These are phyloP conservation scores for Saccostrea cuccullata DNA, from an alignment of 1,140 invertebrate genomes.

Conservation along the genomic window DNA sequence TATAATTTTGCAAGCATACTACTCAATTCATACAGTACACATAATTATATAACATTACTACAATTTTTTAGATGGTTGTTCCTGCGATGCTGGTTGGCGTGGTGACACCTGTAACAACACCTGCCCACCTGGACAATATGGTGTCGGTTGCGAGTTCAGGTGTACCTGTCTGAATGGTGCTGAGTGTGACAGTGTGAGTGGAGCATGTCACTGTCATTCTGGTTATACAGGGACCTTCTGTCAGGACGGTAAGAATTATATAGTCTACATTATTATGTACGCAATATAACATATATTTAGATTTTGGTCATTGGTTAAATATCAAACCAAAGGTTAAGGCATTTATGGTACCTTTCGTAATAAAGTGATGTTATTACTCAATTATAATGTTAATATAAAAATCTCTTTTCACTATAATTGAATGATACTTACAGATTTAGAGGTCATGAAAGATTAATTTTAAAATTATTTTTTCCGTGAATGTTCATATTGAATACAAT, in stretches of 20 bases:
- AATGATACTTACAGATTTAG: too few relatives aligned
- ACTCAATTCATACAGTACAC: neutral
- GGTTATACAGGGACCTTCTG: constrained; percentile 70
- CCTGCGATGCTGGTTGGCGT: constrained; percentile 69
- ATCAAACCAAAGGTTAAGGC: too few relatives aligned
- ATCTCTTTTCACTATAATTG: too few relatives aligned
- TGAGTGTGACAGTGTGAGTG: constrained; percentile 65
- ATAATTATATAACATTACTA: neutral
- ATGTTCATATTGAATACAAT: too few relatives aligned
- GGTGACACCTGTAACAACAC: constrained; percentile 60
- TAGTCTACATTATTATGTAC: neutral
- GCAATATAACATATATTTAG: neutral
- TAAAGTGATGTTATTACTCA: too few relatives aligned
- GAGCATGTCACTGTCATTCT: constrained; percentile 67
- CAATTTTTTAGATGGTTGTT: constrained; percentile 67
- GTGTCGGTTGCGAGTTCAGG: constrained; percentile 85
- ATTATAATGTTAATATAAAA: too few relatives aligned
- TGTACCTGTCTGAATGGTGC: constrained; percentile 88
- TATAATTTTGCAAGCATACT: neutral
- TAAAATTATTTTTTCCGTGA: too few relatives aligned
- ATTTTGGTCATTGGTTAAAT: too few relatives aligned
- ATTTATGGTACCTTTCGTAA: too few relatives aligned
- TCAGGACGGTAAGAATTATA: constrained; percentile 63
- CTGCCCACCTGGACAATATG: constrained; percentile 88
- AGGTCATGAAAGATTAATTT: too few relatives aligned